Base-by-base conservation (phyloP, 2,888 invertebrate species). In the Phoronis australis region DNA sequence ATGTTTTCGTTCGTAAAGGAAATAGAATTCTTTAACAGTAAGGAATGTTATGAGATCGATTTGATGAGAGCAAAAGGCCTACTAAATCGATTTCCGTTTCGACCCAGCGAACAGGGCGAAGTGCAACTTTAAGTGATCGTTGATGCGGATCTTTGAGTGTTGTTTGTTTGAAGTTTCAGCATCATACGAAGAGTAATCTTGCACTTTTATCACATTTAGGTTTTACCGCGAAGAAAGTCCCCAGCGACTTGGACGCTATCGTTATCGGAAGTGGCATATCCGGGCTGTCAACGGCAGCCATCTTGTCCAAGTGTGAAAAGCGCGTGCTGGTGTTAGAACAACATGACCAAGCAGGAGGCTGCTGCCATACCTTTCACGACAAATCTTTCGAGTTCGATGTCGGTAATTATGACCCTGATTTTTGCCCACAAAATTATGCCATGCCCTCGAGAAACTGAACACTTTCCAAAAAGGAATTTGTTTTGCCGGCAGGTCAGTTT, bases 331-430 rank as follows among this genome's bases (percentile, higher is more conserved):
- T 78, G 0, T 55, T 78, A 42, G 78, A 78, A 52, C 76, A 77
- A 45, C 76, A 78, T 66, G 76, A 75, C 52, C 73, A 75, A 55
- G 75, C 74, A n/a, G 76, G 76, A 12, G 76, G 76, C 4, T 75
- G 73, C 56, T 76, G 76, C 50, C 77, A 78, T 58, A 71, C 74
- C 18, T 78, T 73, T 58, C 63, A 65, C 43, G 75, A 76, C 43
- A 74, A 76, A 52, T 77, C 76, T 4, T 78, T 66, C 56, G 78
- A 77, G 57, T 78, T 77, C 66, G 78, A 78, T 56, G 75, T 76
- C 52, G 78, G 77, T 66, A 61, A 52, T 58, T 51, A 31, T 15
- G 15, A 9, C 20, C n/a, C n/a, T n/a, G n/a, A n/a, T n/a, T n/a
- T n/a, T n/a, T n/a, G n/a, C n/a, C n/a, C n/a, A n/a, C n/a, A n/a